phyloP scores from a whole-genome alignment of 2,888 invertebrate genomes.

The Chymomyza amoena region DNA sequence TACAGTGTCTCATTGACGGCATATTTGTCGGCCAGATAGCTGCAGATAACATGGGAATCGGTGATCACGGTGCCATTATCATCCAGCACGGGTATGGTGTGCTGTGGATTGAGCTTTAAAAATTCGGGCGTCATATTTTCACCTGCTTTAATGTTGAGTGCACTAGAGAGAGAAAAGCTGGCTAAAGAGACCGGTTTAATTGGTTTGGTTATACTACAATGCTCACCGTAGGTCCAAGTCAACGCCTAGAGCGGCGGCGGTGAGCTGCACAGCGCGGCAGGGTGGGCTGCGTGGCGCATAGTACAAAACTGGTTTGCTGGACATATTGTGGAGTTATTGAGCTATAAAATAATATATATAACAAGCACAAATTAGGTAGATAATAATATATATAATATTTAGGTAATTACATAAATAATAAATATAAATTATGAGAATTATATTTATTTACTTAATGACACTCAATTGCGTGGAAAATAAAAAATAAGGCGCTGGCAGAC shows the following conservation, averaged over 20 bases:
- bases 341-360: not conserved
- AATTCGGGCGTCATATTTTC: constrained; percentile 75
- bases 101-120: constrained; percentile 81
- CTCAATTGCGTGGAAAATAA: not conserved
- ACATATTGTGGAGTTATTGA: constrained; percentile 44
- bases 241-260: constrained; percentile 83
- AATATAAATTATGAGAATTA: not conserved
- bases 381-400: not conserved
- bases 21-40: constrained; percentile 81
- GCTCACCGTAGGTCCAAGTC: constrained; percentile 81
- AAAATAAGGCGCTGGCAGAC: not conserved
- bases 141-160: constrained; percentile 70
- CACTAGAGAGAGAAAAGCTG: constrained; percentile 40
- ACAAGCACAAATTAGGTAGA: not conserved
- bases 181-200: constrained; percentile 31
- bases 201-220: constrained; percentile 1
- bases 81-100: constrained; percentile 78
- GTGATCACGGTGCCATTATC: constrained; percentile 73
- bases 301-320: constrained; percentile 80
- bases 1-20: constrained; percentile 79
- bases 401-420: not conserved
- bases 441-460: not conserved
- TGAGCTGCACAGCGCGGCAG: constrained; percentile 82
- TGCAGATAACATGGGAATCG: constrained; percentile 80
- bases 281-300: constrained; percentile 83